These are phyloP conservation scores for Polyergus mexicanus DNA, from an alignment of 1,140 invertebrate species.

Conservation along the genomic window DNA sequence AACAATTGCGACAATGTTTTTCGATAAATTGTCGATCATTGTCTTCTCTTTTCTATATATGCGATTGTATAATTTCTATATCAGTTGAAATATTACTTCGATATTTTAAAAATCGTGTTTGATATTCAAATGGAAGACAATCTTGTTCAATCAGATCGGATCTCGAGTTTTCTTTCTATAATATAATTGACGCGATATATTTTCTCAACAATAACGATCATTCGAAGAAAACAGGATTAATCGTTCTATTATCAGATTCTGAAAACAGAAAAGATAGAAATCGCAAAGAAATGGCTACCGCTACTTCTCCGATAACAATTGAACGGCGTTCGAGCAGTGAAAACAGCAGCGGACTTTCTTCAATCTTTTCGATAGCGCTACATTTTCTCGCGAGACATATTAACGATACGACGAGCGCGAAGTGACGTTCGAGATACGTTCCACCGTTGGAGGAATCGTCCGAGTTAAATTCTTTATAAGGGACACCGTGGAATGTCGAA, in stretches of 20 bases:
- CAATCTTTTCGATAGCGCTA: constrained; percentile 51
- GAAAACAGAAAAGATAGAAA: constrained; percentile 31
- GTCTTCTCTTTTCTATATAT: neutral
- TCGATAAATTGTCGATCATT: constrained; percentile 28
- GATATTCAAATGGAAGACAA: neutral
- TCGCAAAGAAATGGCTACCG: constrained; percentile 28
- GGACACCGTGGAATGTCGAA: constrained; percentile 46
- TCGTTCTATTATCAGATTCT: constrained; percentile 44
- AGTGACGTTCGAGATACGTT: constrained; percentile 48
- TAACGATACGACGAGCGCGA: constrained; percentile 53
- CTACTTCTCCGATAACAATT: constrained; percentile 47
- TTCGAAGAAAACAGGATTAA: constrained; percentile 37
- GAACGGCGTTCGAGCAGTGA: constrained; percentile 26
- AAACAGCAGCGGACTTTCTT: constrained; percentile 48
- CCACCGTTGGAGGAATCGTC: constrained; percentile 32
- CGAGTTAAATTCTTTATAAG: constrained; percentile 60
- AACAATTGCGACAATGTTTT: neutral
- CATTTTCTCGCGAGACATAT: constrained; percentile 59
- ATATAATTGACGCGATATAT: constrained; percentile 21
- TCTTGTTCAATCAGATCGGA: neutral
- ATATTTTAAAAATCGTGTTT: constrained; percentile 5
- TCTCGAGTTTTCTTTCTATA: neutral
- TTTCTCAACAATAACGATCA: constrained; percentile 42
- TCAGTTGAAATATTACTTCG: constrained; percentile 26
- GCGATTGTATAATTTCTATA: neutral